These are phyloP conservation scores for Oriolus oriolus DNA, from an alignment of 2,113 vertebrate species.

Conservation along the genomic window DNA sequence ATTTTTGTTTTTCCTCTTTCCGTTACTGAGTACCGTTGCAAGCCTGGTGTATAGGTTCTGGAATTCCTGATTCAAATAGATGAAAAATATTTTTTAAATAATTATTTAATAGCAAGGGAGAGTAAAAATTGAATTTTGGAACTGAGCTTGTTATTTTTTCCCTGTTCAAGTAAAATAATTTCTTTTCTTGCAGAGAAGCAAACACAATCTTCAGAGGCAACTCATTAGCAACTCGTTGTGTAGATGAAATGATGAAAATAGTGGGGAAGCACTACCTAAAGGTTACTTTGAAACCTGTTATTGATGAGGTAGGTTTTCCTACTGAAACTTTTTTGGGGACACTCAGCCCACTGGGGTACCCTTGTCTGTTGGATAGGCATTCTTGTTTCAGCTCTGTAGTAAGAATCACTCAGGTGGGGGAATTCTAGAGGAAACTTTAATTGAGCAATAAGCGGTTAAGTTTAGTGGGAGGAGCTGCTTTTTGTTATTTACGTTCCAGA, in stretches of 20 bases:
- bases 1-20: neutral
- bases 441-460: neutral
- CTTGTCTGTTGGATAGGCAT: neutral
- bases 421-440: neutral
- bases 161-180: neutral
- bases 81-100: neutral
- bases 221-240: constrained; percentile 91
- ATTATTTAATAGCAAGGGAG: neutral
- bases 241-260: constrained; percentile 99
- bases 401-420: neutral
- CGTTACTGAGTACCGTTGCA: neutral
- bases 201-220: constrained; percentile 98
- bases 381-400: neutral
- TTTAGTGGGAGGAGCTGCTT: neutral
- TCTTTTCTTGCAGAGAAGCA: constrained; percentile 83
- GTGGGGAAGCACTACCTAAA: constrained; percentile 95
- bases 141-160: neutral
- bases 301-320: constrained; percentile 86
- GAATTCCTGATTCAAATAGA: neutral
- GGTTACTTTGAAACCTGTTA: constrained; percentile 90
- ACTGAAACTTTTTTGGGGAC: neutral
- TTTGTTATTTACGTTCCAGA: neutral
- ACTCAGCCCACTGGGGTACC: neutral
- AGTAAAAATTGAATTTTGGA: neutral
- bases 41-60: neutral